Evolutionary conservation across 2,797 vertebrate species (phyloP).

Genomic region (Poeciliopsis paucimaculata): DNA sequence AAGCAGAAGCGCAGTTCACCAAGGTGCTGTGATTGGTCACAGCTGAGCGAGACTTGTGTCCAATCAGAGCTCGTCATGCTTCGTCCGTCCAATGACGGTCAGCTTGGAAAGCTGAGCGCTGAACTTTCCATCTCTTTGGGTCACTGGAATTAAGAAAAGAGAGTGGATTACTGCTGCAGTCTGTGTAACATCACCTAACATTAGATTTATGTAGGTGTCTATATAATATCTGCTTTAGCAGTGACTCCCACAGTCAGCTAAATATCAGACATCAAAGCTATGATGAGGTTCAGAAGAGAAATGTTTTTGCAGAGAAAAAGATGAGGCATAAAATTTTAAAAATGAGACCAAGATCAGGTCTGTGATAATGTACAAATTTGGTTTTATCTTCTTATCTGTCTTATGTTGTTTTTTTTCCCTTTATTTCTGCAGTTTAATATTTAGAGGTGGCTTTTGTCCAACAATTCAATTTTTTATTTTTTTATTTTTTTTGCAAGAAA

Average conservation of each 20-base stretch:
- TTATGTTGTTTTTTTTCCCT: not conserved
- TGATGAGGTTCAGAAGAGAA: not conserved
- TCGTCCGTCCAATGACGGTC: conserved; percentile 81
- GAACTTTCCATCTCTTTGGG: conserved; percentile 90
- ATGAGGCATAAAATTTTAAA: too few species aligned
- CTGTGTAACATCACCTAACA: not conserved
- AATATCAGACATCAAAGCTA: not conserved
- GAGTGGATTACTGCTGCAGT: conserved; percentile 18
- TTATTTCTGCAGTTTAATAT: not conserved
- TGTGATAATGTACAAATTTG: too few species aligned
- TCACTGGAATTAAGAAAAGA: conserved; percentile 79
- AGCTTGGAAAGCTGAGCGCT: conserved; percentile 91
- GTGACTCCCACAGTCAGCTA: not conserved
- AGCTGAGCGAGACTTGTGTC: conserved; percentile 21
- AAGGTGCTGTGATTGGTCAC: conserved; percentile 36
- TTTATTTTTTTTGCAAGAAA: not conserved
- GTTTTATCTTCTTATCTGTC: too few species aligned
- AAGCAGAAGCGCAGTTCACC: conserved; percentile 40
- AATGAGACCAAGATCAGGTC: too few species aligned
- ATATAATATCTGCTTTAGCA: not conserved
- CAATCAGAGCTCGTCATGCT: conserved; percentile 87
- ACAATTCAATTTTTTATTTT: not conserved
- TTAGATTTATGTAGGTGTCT: not conserved
- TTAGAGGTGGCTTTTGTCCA: not conserved
- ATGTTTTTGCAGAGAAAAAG: not conserved